Percentiles rank a stretch among this genome's conserved stretches.
Conservation (phyloP, 2,113 vertebrate genomes). For the Smithornis capensis region DNA sequence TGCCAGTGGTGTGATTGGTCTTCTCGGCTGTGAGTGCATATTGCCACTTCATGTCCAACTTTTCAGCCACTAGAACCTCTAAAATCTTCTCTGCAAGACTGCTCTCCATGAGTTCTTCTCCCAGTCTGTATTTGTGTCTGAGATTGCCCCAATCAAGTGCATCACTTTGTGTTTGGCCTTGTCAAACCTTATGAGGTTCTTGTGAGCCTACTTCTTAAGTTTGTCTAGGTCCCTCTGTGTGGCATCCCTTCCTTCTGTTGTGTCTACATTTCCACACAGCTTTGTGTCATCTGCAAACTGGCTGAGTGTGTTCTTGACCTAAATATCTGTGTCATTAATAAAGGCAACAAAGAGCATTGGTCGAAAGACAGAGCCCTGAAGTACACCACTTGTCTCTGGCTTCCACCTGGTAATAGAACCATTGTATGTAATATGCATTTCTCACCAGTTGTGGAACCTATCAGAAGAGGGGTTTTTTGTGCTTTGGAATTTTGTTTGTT, state of each 20-base stretch:
- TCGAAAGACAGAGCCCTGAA: neutral
- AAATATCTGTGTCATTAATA: neutral
- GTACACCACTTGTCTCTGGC: neutral
- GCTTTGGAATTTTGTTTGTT: neutral
- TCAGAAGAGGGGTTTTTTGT: neutral
- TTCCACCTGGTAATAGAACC: neutral
- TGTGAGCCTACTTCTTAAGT: neutral
- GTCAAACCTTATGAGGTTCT: neutral
- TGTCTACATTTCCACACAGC: neutral
- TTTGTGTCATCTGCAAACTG: accelerated
- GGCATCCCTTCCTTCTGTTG: neutral
- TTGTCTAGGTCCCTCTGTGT: neutral
- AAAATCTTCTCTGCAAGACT: neutral
- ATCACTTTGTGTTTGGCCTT: neutral
- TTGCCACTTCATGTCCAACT: neutral
- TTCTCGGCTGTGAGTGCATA: neutral
- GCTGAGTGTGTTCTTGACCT: neutral
- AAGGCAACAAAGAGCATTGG: neutral
- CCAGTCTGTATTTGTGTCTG: neutral
- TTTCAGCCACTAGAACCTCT: neutral
- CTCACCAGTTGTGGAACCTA: neutral
- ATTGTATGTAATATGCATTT: neutral
- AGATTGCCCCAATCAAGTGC: neutral
- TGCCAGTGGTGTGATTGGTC: neutral
- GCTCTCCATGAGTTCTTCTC: neutral